A percentile compares a stretch with the other conserved stretches of the same genome.
Conservation (phyloP, 2,113 vertebrate species). For the Spheniscus mendiculus region DNA sequence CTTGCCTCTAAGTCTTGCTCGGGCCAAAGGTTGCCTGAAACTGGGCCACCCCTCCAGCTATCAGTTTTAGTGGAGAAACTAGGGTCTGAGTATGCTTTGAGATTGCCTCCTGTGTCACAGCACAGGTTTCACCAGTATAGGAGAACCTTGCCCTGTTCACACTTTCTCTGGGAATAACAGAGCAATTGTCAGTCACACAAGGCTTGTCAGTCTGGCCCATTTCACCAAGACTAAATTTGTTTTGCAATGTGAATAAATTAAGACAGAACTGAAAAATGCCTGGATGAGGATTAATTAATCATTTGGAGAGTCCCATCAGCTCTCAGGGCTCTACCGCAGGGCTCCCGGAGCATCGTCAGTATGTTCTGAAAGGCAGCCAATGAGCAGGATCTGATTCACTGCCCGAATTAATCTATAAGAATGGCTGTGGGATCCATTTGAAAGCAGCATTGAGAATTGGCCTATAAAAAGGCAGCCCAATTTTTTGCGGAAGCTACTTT, state of each 20-base stretch:
- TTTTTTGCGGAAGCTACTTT: slow-evolving; percentile 60
- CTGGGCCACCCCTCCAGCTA: background rate
- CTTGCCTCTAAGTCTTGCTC: background rate
- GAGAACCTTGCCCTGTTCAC: background rate
- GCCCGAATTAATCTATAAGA: slow-evolving; percentile 63
- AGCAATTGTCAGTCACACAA: background rate
- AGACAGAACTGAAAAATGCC: slow-evolving; percentile 31
- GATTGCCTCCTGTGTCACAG: background rate
- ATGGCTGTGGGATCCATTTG: slow-evolving; percentile 69
- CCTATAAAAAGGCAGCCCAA: slow-evolving; percentile 62
- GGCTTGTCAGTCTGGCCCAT: background rate
- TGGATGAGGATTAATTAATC: slow-evolving; percentile 69
- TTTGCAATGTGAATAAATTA: slow-evolving; percentile 59
- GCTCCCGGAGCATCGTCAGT: slow-evolving; percentile 1
- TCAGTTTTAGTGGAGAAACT: background rate
- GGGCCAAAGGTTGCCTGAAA: background rate
- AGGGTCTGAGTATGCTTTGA: background rate
- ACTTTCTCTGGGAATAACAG: background rate
- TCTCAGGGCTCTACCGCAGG: background rate
- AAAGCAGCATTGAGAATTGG: slow-evolving; percentile 66
- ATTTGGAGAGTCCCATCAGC: slow-evolving; percentile 18
- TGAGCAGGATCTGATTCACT: slow-evolving; percentile 66
- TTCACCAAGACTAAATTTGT: background rate
- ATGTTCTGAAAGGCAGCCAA: slow-evolving; percentile 67
- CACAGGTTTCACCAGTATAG: background rate